Base-by-base conservation (phyloP, 2,888 invertebrate species). In the Coenonympha glycerion region DNA sequence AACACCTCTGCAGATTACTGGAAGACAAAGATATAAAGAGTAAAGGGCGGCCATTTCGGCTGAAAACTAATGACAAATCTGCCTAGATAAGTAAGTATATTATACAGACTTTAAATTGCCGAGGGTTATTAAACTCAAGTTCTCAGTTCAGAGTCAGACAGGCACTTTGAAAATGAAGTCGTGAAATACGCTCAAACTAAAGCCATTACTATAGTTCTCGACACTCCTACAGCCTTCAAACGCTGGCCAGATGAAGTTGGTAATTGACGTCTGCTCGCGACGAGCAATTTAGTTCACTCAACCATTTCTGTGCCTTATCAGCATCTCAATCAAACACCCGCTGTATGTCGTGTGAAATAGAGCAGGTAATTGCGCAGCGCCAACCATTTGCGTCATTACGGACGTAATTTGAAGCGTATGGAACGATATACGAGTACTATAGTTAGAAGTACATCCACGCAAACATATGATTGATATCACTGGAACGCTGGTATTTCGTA, bases 341-440 rank as follows among this genome's bases (percentile, higher is more conserved):
- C 65, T 45, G 66, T 69, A 13, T 0, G 0, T 0, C 1, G 15
- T 16, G 0, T 0, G 0, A 9, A 1, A 56, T 67, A 80, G 53
- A 59, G 52, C 55, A 53, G n/a, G 49, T 40, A 75, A 56, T 75
- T 3, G 53, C 52, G 26, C 55, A 54, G n/a, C 16, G 11, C 5
- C 8, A 15, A 26, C 41, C 9, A 67, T 71, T 75, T 76, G 76
- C 77, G 80, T 80, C 84, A 84, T 82, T 83, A 79, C 76, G 71
- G 66, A 74, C 71, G 80, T 79, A 80, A 84, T 83, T 77, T 70
- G 76, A 81, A 77, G 79, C 79, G 82, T 78, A 82, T 78, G 79
- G 79, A n/a, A n/a, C n/a, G n/a, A n/a, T n/a, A n/a, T n/a, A n/a
- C n/a, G n/a, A n/a, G n/a, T 74, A 76, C 80, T 78, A 82, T 77